Percentiles rank a stretch among this genome's conserved stretches.
Conservation (phyloP, 1,140 invertebrate genomes). For the Pseudoatta argentina region DNA sequence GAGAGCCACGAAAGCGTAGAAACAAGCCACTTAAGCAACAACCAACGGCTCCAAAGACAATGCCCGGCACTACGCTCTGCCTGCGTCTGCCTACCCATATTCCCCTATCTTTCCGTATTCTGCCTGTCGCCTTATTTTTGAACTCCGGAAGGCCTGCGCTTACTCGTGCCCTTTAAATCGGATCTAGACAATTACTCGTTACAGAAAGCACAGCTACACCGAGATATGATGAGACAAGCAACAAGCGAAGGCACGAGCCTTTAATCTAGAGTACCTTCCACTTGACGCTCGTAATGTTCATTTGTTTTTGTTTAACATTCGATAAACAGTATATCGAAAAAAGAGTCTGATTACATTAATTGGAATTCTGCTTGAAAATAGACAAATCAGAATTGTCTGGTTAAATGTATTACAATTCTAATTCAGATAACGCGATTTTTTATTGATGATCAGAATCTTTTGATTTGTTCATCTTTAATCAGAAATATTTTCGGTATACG, state of each 20-base stretch:
- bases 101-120: slow-evolving; percentile 68
- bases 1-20: slow-evolving; percentile 85
- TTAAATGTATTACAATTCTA: too few species aligned
- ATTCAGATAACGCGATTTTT: too few species aligned
- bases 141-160: slow-evolving; percentile 56
- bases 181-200: slow-evolving; percentile 6
- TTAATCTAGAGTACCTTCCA: background rate
- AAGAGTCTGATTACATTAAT: too few species aligned
- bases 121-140: slow-evolving; percentile 77
- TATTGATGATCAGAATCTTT: too few species aligned
- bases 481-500: too few species aligned
- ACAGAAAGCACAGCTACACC: background rate
- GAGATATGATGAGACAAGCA: background rate
- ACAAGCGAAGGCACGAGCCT: slow-evolving; percentile 24
- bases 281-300: too few species aligned
- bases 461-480: too few species aligned
- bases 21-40: slow-evolving; percentile 84
- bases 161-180: slow-evolving; percentile 21
- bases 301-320: too few species aligned
- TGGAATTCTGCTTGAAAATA: too few species aligned
- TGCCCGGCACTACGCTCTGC: slow-evolving; percentile 84
- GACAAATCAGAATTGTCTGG: too few species aligned
- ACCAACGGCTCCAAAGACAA: slow-evolving; percentile 80
- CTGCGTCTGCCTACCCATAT: slow-evolving; percentile 73
- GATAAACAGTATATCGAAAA: too few species aligned